Percentiles rank a stretch among this genome's conserved stretches.
Conservation (phyloP, 92 coral and sea anemone genomes). For the Pocillopora meandrina region DNA sequence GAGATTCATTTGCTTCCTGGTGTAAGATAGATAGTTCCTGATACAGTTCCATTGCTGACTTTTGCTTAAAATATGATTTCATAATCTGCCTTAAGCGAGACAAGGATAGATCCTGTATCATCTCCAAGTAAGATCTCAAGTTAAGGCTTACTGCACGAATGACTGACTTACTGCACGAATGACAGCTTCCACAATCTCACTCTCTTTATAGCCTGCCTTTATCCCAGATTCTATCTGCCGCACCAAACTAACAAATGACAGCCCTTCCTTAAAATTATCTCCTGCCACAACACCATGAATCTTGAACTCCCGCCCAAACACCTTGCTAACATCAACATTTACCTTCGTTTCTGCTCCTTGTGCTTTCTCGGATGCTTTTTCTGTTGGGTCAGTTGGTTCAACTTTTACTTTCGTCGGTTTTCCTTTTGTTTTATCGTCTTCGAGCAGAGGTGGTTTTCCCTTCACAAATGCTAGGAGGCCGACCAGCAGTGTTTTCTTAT, state of each 20-base stretch:
- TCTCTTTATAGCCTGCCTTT: conserved; percentile 58
- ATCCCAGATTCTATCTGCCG: conserved; percentile 31
- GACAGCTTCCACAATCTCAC: conserved; percentile 55
- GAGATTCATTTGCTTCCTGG: conserved; percentile 53
- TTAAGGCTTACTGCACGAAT: conserved; percentile 52
- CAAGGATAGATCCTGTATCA: conserved; percentile 44
- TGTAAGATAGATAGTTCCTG: conserved; percentile 60
- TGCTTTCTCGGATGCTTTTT: not conserved
- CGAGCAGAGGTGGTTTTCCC: conserved; percentile 30
- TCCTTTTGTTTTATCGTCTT: not conserved
- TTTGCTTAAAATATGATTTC: conserved; percentile 60
- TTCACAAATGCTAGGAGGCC: not conserved
- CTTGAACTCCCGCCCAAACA: conserved; percentile 32
- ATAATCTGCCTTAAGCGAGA: conserved; percentile 44
- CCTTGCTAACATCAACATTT: conserved; percentile 38
- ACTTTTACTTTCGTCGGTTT: not conserved
- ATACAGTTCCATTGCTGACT: conserved; percentile 61
- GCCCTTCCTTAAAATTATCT: conserved; percentile 21
- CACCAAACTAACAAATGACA: conserved; percentile 46
- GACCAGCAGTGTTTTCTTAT: conserved; percentile 22
- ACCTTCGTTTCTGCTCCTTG: conserved; percentile 25
- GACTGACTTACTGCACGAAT: conserved; percentile 60
- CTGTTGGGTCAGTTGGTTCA: not conserved
- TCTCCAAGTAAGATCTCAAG: conserved; percentile 61
- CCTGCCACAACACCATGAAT: conserved; percentile 36